Conservation (phyloP, 53 echinoderm and acorn worm genomes). For the Paracentrotus lividus region DNA sequence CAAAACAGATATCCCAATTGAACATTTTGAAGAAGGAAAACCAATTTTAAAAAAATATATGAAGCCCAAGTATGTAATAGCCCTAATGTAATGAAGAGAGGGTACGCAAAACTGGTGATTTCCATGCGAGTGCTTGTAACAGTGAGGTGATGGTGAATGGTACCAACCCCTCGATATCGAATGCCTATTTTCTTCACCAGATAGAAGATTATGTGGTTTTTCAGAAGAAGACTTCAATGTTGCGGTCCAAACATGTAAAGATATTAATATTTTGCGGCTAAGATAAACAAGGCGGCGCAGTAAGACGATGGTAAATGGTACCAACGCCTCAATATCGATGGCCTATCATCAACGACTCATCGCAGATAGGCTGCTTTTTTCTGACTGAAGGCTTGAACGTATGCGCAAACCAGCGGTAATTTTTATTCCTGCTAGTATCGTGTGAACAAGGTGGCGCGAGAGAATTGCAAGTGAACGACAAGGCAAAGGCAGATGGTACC, state of each 20-base stretch:
- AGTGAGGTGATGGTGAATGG: neutral
- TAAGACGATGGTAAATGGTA: neutral
- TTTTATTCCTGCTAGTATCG: neutral
- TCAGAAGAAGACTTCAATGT: neutral
- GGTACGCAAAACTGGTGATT: no score
- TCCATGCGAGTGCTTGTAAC: no score
- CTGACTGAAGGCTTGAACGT: neutral
- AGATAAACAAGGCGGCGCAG: neutral
- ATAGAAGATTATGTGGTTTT: neutral
- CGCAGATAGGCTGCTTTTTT: neutral
- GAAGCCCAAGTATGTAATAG: no score
- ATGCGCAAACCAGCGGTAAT: neutral
- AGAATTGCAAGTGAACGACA: neutral
- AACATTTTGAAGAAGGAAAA: no score
- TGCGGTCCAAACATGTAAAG: neutral
- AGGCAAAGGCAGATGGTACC: slow-evolving; percentile 21
- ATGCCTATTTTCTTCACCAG: neutral
- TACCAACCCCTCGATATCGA: neutral
- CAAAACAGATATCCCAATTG: no score
- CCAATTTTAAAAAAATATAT: no score
- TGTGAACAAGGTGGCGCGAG: neutral
- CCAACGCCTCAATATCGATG: neutral
- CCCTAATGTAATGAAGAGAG: no score
- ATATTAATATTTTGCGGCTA: neutral
- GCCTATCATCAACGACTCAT: neutral